Percentiles rank a stretch among this genome's conserved stretches.
Conservation (phyloP, 2,888 invertebrate genomes). For the Smittia aterrima region DNA sequence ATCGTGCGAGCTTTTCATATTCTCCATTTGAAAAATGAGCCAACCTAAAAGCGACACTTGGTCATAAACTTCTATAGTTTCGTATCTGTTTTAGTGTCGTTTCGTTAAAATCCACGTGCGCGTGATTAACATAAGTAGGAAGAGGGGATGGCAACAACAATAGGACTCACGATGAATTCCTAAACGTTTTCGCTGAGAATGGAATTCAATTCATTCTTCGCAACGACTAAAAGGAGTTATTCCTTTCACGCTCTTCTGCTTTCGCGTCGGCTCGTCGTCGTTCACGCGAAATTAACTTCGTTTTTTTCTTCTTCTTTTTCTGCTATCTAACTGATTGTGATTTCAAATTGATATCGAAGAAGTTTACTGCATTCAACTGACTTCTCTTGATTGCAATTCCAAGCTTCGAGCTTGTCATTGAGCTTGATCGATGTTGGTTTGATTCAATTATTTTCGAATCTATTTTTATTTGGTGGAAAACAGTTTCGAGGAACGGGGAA, state of each 20-base stretch:
- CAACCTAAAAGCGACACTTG: background rate
- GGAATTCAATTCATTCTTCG: background rate
- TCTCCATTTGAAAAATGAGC: background rate
- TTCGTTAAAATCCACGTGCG: constrained; percentile 28
- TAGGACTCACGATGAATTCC: constrained; percentile 11
- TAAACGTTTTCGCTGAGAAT: background rate
- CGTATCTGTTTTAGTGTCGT: background rate
- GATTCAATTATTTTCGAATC: too few species aligned
- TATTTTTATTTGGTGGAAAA: too few species aligned
- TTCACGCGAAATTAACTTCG: constrained; percentile 3
- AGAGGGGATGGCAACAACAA: background rate
- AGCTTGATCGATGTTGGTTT: too few species aligned
- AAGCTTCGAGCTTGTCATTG: too few species aligned
- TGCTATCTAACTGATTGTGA: background rate
- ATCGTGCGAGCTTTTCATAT: background rate
- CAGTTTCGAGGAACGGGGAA: background rate
- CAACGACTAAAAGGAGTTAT: background rate
- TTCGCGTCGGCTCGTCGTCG: constrained; percentile 9
- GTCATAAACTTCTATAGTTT: background rate
- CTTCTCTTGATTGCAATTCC: too few species aligned
- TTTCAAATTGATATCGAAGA: constrained; percentile 33
- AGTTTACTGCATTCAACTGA: background rate
- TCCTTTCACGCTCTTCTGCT: background rate
- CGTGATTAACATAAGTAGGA: constrained; percentile 40
- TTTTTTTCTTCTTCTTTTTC: background rate